Evolutionary conservation across 2,888 invertebrate genomes (phyloP).

Genomic region (Pachycephus smyrnensis): DNA sequence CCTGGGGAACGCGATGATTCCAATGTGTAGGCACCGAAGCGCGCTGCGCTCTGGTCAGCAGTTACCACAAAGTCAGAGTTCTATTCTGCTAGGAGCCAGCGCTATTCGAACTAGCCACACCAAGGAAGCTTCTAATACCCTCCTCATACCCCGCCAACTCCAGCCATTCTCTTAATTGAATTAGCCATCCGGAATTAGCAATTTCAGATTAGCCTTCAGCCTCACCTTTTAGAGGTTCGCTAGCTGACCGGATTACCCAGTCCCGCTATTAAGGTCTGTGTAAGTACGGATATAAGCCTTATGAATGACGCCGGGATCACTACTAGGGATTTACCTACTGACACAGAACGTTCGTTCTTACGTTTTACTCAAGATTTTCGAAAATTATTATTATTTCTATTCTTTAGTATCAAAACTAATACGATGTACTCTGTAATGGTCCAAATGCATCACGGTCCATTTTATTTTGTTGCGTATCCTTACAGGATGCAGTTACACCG

Average conservation of each 20-base stretch:
- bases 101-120: conserved; percentile 37
- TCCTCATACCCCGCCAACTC: conserved; percentile 16
- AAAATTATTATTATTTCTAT: background rate
- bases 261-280: conserved; percentile 9
- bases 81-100: conserved; percentile 36
- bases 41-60: conserved; percentile 51
- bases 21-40: conserved; percentile 46
- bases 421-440: background rate
- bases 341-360: background rate
- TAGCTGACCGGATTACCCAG: conserved; percentile 8
- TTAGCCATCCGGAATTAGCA: conserved; percentile 62
- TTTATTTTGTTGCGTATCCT: background rate
- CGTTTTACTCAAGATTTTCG: background rate
- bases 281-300: conserved; percentile 6
- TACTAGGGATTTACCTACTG: background rate
- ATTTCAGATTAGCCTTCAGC: conserved; percentile 56
- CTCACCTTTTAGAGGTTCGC: conserved; percentile 20
- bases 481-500: background rate
- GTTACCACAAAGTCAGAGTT: conserved; percentile 57
- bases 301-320: conserved; percentile 4
- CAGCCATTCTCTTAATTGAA: conserved; percentile 62
- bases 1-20: conserved; percentile 45
- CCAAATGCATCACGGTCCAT: background rate
- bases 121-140: conserved; percentile 43
- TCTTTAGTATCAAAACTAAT: background rate